Base-by-base conservation (phyloP, 2,797 vertebrate genomes). In the Gymnodraco acuticeps region DNA sequence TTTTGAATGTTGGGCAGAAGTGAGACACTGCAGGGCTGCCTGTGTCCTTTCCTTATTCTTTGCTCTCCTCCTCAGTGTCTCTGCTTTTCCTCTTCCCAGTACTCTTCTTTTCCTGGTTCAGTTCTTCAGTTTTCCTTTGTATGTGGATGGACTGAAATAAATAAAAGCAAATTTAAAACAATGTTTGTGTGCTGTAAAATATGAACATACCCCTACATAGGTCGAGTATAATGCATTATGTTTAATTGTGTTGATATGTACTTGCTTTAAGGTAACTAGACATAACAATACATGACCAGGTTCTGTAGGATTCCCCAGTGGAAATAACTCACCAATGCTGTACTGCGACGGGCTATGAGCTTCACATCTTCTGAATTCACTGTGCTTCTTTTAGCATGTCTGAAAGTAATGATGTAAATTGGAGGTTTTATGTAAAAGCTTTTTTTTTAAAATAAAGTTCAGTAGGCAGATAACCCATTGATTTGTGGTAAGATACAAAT, bases 301-400 rank as follows among this genome's bases (percentile, higher is more conserved):
- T 42, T 31, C 4, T 65, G 15, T 68, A 8, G 9, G 1, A 20
- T 38, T 60, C 15, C 1, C 43, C 0, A 27, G 9, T 41, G 3
- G 2, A 4, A 61, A 27, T 46, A 73, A 87, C 93, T 95, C 90
- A 99, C 98, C 96, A 99, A 71, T 16, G 97, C 95, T 38, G 83
- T 95, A 73, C 96, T 99, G 82, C 96, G 95, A 52, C 98, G 95
- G 61, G 96, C 95, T 74, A 95, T 77, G 10, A 99, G 96, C 88
- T 97, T 99, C 52, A 99, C 98, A n/a, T 99, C 98, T 0, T 99
- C 98, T 2, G 87, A 54, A 64, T 93, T 96, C 63, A 99, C 78
- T 0, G 96, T 98, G 80, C 90, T 96, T 93, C 98, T 94, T 86
- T 97, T 99, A 1, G 95, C 98, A 59, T 99, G 98, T 80, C 98